Base-by-base conservation (phyloP, 2,888 invertebrate species). In the Nesidiocoris tenuis region DNA sequence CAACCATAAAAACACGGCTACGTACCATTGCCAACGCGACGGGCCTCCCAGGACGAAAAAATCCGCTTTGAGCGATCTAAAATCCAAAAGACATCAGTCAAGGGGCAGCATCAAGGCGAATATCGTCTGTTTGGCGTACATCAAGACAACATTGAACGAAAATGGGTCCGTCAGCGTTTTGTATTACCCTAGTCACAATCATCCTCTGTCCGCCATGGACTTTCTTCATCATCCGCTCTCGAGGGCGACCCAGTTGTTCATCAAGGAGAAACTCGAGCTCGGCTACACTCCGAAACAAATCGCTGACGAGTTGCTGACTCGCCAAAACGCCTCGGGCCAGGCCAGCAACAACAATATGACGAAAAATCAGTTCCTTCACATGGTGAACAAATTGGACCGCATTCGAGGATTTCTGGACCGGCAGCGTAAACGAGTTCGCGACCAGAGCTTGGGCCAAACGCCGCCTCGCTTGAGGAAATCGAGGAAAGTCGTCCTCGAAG, bases 161-260 rank as follows among this genome's bases (percentile, higher is more conserved):
- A 59, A 70, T 25, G 70, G 70, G 9, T 57, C 70, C 0, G 70
- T 70, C 16, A 24, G 23, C 17, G 70, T 59, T 2, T 17, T 61
- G 23, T 70, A 70, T 17, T 70, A 59, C 17, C 70, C 70, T 17
- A 70, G 70, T 70, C 70, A 70, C 39, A 70, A 70, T 25, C 70
- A 70, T 19, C 70, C 70, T 59, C 21, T 70, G 24, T 70, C 70
- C 12, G 70, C 70, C 1, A 70, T 70, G 70, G 70, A 70, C 18
- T 70, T 57, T 18, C 59, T 70, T 0, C 70, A 70, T 25, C 70
- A 70, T 25, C 70, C 70, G 0, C 21, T 70, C 18, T 70, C 70
- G 9, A 23, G 70, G 12, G 61, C 59, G 2, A 70, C 70, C 1
- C 70, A 70, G 12, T 24, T 59, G 57, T 70, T 70, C 70, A 70